Evolutionary conservation across 2,888 invertebrate species (phyloP).

Genomic region (Strigamia maritima): DNA sequence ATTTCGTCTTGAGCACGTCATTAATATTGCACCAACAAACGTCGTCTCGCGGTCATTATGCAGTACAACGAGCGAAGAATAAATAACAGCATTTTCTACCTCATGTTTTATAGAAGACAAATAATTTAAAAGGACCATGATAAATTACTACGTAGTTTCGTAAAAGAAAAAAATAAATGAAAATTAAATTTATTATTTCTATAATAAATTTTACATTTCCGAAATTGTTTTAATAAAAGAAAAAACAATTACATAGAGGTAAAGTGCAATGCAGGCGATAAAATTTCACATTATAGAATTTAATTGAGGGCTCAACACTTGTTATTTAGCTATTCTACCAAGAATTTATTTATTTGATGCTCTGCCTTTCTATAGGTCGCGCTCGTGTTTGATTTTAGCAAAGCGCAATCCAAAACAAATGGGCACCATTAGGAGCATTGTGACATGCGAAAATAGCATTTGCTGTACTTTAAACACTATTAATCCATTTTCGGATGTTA

Average conservation of each 20-base stretch:
- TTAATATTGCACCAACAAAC: conserved; percentile 25
- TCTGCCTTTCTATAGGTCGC: no score
- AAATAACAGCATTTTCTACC: conserved; percentile 28
- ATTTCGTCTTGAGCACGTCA: conserved; percentile 27
- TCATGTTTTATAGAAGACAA: conserved; percentile 34
- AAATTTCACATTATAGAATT: not conserved
- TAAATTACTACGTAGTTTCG: conserved; percentile 18
- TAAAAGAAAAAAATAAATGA: not conserved
- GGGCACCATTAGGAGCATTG: not conserved
- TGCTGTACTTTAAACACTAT: not conserved
- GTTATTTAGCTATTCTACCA: not conserved
- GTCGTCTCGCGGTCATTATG: conserved; percentile 28
- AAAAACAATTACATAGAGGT: not conserved
- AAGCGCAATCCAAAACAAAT: not conserved
- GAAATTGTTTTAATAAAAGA: conserved; percentile 12
- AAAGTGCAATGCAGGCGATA: not conserved
- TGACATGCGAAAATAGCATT: not conserved
- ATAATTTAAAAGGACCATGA: conserved; percentile 1
- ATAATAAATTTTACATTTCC: conserved; percentile 5
- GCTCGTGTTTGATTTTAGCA: not conserved
- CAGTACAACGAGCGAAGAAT: conserved; percentile 11
- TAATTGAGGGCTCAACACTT: not conserved
- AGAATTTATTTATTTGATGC: no score
- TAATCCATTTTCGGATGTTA: not conserved
- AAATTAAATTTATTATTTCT: conserved; percentile 30